Evolutionary conservation across 2,797 vertebrate genomes (phyloP), one percentile per base, ranked within the genome.

Genomic region (Danio choprae): DNA sequence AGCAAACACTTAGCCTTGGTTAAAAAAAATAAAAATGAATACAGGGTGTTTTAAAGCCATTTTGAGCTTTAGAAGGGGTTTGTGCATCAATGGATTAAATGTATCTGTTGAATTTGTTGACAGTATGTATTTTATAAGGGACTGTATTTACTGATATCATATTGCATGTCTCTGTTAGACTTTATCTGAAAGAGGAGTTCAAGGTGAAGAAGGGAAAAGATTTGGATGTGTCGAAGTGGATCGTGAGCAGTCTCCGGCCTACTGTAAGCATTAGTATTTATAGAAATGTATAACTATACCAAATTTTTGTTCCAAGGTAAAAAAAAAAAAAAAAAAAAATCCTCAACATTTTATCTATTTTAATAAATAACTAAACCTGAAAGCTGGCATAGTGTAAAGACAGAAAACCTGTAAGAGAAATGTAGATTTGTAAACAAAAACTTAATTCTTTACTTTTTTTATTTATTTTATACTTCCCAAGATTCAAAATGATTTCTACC

Each of bases 121-220:
- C 22, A 48, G 44, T n/a, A 6, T 36, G 6, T 40, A n/a, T 51
- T 70, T 40, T 6, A 18, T 6, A 41, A 22, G 13, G 0, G 40
- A 44, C 41, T 4, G 2, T 40, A 43, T 16, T 67, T 5, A 1
- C 13, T 38, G 22, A 63, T 73, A 43, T 64, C 0, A 16, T 8
- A 86, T 48, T 85, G 29, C 84, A 74, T 36, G 83, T 86, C 51
- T 88, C 84, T 78, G 86, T 74, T 82, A 98, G 97, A 84, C 89
- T 90, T 77, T 98, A 98, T 86, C 89, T 98, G 73, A 95, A 94
- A 87, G 95, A 98, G 77, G 97, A 98, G 89, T 95, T 94, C 87
- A 94, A 85, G 88, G 88, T 81, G 46, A 98, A 95, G 90, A 96
- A 95, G 88, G 93, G 93, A 20, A 87, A 89, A 89, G 95, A 96